phyloP scores from a whole-genome alignment of 2,888 invertebrate species.

The Scaptomyza caliginosa region DNA sequence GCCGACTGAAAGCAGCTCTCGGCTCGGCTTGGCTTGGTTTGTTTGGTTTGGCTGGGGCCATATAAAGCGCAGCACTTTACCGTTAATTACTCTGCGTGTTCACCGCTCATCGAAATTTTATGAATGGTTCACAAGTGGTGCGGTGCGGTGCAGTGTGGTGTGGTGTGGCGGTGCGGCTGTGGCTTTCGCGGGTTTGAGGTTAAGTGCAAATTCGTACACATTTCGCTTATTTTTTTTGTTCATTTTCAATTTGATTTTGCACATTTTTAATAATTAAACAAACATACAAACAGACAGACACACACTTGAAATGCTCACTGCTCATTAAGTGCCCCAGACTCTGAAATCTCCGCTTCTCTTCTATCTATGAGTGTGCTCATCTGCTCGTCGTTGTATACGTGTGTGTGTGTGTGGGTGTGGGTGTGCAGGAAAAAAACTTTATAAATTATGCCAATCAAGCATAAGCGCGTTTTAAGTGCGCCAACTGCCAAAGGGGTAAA shows the following conservation, averaged over 20 bases:
- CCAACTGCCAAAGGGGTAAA: constrained; percentile 48
- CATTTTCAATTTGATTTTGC: constrained; percentile 57
- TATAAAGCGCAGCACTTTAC: constrained; percentile 68
- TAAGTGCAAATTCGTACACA: constrained; percentile 66
- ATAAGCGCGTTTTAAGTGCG: constrained; percentile 74
- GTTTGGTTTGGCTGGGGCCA: constrained; percentile 2
- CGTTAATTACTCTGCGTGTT: constrained; percentile 78
- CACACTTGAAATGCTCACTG: constrained; percentile 10
- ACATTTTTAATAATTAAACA: constrained; percentile 65
- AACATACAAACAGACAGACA: not conserved
- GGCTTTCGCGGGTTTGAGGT: constrained; percentile 44
- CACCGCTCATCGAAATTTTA: constrained; percentile 76
- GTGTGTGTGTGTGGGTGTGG: constrained; percentile 6
- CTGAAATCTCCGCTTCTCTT: constrained; percentile 5
- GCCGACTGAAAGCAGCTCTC: constrained; percentile 60
- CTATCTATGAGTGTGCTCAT: constrained; percentile 42
- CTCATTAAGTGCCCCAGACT: constrained; percentile 39
- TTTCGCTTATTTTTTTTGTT: constrained; percentile 9
- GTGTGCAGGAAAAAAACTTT: constrained; percentile 50
- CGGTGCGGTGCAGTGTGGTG: constrained; percentile 2
- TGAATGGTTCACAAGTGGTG: constrained; percentile 51
- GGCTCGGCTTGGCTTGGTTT: constrained; percentile 8
- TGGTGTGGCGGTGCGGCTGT: not conserved
- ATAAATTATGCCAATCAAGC: constrained; percentile 76
- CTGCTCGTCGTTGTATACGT: constrained; percentile 18